phyloP scores from a whole-genome alignment of 2,797 vertebrate species.

The Pangasius macronema region DNA sequence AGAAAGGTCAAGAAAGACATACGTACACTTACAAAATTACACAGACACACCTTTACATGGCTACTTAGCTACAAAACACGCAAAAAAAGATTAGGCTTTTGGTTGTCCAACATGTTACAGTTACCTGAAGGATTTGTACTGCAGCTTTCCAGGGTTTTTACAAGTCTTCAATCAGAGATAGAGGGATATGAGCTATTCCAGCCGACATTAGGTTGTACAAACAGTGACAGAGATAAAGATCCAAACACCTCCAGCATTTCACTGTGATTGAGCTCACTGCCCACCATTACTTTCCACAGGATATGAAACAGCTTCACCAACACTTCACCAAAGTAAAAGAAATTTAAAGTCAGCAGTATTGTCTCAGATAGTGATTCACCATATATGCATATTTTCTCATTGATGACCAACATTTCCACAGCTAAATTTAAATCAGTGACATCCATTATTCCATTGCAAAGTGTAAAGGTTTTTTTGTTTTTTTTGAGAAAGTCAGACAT shows the following conservation, averaged over 20 bases:
- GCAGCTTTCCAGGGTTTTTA: constrained; percentile 40
- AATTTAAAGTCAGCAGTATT: neutral
- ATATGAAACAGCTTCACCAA: constrained; percentile 13
- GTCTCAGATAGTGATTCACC: constrained; percentile 39
- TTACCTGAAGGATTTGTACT: constrained; percentile 35
- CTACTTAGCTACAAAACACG: neutral
- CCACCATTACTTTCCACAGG: constrained; percentile 42
- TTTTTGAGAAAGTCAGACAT: constrained; percentile 46
- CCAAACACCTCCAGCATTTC: constrained; percentile 5
- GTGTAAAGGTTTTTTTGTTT: constrained; percentile 44
- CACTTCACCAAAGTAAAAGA: constrained; percentile 11
- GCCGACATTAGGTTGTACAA: constrained; percentile 30
- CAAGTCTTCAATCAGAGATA: neutral
- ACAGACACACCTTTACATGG: neutral
- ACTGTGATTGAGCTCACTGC: constrained; percentile 13
- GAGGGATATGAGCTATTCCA: neutral
- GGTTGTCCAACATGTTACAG: constrained; percentile 42
- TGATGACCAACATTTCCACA: constrained; percentile 50
- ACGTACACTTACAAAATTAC: neutral
- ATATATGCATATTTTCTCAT: constrained; percentile 38
- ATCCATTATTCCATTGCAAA: constrained; percentile 43
- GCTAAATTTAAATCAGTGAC: constrained; percentile 47
- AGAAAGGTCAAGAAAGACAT: neutral
- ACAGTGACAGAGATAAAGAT: constrained; percentile 12
- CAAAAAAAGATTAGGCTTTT: neutral